Percentiles rank a stretch among this genome's conserved stretches.
Evolutionary conservation across 1,140 invertebrate genomes (phyloP).

Genomic region (Habropoda laboriosa): DNA sequence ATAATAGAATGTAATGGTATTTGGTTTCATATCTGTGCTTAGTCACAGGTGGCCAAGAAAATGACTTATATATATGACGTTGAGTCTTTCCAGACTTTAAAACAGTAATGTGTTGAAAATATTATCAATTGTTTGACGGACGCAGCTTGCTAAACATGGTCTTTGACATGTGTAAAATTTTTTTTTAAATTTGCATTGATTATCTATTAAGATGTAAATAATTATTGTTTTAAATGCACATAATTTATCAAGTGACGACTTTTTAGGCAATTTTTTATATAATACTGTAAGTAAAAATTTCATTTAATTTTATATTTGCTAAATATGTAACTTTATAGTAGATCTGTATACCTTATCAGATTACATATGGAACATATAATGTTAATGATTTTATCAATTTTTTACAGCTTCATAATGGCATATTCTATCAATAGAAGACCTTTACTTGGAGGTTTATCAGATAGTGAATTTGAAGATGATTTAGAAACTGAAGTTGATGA

Average conservation of each 20-base stretch:
- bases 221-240: neutral
- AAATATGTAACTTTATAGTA: neutral
- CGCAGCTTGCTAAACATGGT: constrained; percentile 1
- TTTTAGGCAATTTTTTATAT: neutral
- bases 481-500: constrained; percentile 79
- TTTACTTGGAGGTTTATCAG: constrained; percentile 76
- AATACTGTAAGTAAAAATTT: constrained; percentile 25
- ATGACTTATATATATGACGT: constrained; percentile 8
- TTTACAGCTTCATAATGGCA: constrained; percentile 75
- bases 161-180: neutral
- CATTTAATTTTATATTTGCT: neutral
- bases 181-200: neutral
- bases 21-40: constrained; percentile 5
- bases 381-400: neutral
- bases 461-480: constrained; percentile 81
- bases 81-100: neutral
- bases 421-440: constrained; percentile 80
- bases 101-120: neutral
- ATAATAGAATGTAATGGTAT: neutral
- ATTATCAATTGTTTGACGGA: constrained; percentile 9
- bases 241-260: neutral
- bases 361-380: neutral
- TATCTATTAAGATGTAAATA: constrained; percentile 23
- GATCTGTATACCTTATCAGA: neutral
- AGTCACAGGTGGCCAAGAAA: constrained; percentile 38